Conservation (phyloP, 2,888 invertebrate species). For the Isoperla grammatica region DNA sequence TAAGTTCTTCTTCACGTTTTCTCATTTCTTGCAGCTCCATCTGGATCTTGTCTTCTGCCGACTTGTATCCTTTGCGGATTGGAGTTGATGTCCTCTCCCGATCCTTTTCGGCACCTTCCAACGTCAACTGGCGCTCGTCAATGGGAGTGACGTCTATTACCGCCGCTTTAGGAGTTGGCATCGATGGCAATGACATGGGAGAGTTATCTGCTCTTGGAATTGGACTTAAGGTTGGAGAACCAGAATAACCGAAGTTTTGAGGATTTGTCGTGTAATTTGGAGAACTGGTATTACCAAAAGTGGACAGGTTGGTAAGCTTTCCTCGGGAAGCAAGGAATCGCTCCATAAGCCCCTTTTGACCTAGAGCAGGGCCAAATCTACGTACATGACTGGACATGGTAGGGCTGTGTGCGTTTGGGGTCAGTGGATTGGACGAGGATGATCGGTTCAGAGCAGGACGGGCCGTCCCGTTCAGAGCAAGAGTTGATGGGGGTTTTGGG, state of each 20-base stretch:
- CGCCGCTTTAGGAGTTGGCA: slow-evolving; percentile 38
- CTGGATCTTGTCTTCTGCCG: slow-evolving; percentile 85
- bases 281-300: not conserved
- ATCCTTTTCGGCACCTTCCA: slow-evolving; percentile 48
- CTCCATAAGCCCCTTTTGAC: slow-evolving; percentile 78
- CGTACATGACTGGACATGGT: slow-evolving; percentile 4
- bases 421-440: slow-evolving; percentile 21
- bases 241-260: no score
- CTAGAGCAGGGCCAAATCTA: slow-evolving; percentile 55
- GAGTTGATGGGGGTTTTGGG: slow-evolving; percentile 19
- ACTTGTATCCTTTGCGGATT: slow-evolving; percentile 69
- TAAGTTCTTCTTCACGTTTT: slow-evolving; percentile 71
- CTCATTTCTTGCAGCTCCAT: slow-evolving; percentile 81
- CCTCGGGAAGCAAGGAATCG: slow-evolving; percentile 77
- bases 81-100: slow-evolving; percentile 42
- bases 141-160: slow-evolving; percentile 28
- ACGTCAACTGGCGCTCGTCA: slow-evolving; percentile 27
- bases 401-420: not conserved
- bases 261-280: not conserved
- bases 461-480: slow-evolving; percentile 22
- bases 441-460: slow-evolving; percentile 9
- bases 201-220: not conserved
- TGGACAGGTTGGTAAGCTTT: slow-evolving; percentile 41
- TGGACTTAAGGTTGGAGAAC: not conserved
- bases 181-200: slow-evolving; percentile 27